Evolutionary conservation across 2,888 invertebrate genomes (phyloP).

Genomic region (Ischnura elegans): DNA sequence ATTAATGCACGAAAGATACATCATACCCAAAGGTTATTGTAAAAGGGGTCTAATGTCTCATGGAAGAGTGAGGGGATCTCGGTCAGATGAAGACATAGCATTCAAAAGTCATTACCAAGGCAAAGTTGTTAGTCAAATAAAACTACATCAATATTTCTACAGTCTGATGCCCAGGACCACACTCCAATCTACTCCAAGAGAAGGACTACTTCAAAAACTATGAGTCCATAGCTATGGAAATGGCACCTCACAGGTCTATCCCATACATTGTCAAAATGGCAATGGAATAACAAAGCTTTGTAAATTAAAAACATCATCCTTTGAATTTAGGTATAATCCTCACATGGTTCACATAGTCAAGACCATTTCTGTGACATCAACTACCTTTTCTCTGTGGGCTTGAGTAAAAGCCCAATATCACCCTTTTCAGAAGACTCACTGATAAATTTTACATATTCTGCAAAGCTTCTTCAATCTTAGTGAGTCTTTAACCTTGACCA

Average conservation of each 20-base stretch:
- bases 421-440: background rate
- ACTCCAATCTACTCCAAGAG: background rate
- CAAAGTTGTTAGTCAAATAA: slow-evolving; percentile 23
- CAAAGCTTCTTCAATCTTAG: background rate
- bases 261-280: background rate
- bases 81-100: background rate
- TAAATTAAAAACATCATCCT: background rate
- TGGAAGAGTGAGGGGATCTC: background rate
- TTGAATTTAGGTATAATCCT: background rate
- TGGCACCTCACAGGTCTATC: slow-evolving; percentile 27
- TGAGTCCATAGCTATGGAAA: background rate
- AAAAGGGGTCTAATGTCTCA: background rate
- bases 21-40: slow-evolving; percentile 21
- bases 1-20: background rate
- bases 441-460: background rate
- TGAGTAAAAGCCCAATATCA: background rate
- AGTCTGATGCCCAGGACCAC: background rate
- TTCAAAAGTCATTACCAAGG: background rate
- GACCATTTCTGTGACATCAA: background rate
- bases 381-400: background rate
- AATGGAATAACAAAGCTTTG: background rate
- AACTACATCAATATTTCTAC: background rate
- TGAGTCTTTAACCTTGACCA: background rate
- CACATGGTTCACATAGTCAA: background rate
- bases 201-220: slow-evolving; percentile 4